Percentiles rank a stretch among this genome's conserved stretches.
phyloP scores from a whole-genome alignment of 2,888 invertebrate species.

The Ophion obscuratus region DNA sequence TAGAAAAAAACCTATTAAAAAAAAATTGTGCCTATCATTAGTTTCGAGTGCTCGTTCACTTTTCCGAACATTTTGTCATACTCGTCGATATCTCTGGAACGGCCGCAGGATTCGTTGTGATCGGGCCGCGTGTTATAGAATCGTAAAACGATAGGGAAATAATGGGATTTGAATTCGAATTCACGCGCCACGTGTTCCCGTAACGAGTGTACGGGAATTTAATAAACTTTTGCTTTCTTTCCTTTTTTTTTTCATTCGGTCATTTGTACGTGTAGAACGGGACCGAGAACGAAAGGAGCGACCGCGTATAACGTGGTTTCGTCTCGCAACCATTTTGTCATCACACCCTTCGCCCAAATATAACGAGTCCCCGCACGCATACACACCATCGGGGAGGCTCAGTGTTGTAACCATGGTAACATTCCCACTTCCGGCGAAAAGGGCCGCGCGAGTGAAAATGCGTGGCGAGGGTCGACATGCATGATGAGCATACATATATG shows the following conservation, averaged over 20 bases:
- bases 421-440: constrained; percentile 66
- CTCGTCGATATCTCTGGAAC: too few species aligned
- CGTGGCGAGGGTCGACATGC: constrained; percentile 65
- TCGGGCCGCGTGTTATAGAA: not conserved
- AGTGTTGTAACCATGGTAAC: constrained; percentile 83
- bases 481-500: constrained; percentile 47
- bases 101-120: too few species aligned
- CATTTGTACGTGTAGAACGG: not conserved
- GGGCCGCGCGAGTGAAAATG: constrained; percentile 62
- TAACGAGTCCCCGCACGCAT: constrained; percentile 38
- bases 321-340: constrained; percentile 83
- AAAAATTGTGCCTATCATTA: not conserved
- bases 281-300: constrained; percentile 39
- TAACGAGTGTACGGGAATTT: not conserved
- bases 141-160: constrained; percentile 6
- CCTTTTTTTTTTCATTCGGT: not conserved
- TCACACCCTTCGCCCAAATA: constrained; percentile 73
- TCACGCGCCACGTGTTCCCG: constrained; percentile 9
- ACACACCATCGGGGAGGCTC: constrained; percentile 74
- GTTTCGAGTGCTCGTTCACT: not conserved
- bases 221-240: not conserved
- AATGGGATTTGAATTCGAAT: not conserved
- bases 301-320: constrained; percentile 72
- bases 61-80: not conserved
- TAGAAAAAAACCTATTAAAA: too few species aligned